Conservation (phyloP, 2,888 invertebrate genomes). For the Coenonympha glycerion region DNA sequence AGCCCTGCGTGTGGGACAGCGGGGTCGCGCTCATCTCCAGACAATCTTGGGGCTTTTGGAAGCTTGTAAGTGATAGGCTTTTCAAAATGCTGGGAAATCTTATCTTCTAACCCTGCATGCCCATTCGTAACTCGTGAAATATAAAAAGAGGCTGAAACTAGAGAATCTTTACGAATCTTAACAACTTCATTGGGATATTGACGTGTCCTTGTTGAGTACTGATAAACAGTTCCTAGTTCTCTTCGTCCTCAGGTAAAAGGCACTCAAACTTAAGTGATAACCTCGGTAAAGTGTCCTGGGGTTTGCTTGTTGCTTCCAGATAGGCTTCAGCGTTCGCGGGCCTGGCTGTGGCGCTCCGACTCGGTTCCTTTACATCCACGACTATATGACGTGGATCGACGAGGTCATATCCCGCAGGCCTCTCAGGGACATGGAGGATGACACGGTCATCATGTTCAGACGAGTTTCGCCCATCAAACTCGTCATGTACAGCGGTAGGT, state of each 20-base stretch:
- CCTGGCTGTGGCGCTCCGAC: conserved; percentile 55
- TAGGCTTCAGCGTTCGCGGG: conserved; percentile 51
- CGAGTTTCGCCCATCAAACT: conserved; percentile 35
- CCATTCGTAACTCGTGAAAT: too few relatives aligned
- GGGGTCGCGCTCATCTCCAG: conserved; percentile 47
- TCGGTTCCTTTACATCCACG: conserved; percentile 44
- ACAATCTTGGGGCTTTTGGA: conserved; percentile 52
- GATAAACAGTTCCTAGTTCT: too few relatives aligned
- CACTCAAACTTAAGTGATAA: too few relatives aligned
- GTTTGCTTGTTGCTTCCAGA: conserved; percentile 33
- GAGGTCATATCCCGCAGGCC: conserved; percentile 35
- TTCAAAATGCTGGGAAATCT: too few relatives aligned
- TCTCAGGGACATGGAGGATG: conserved; percentile 21
- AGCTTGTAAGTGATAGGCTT: conserved; percentile 47
- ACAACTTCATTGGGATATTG: too few relatives aligned
- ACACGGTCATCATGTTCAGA: conserved; percentile 31
- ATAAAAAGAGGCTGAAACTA: too few relatives aligned
- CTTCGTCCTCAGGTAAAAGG: too few relatives aligned
- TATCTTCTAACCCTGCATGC: too few relatives aligned
- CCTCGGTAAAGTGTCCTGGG: too few relatives aligned
- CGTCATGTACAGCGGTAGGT: conserved; percentile 34
- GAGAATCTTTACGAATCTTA: too few relatives aligned
- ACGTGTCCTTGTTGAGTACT: too few relatives aligned
- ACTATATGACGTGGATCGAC: conserved; percentile 50
- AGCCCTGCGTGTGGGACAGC: conserved; percentile 53